phyloP scores from a whole-genome alignment of 1,140 invertebrate species.

The Lysiphlebus fabarum region DNA sequence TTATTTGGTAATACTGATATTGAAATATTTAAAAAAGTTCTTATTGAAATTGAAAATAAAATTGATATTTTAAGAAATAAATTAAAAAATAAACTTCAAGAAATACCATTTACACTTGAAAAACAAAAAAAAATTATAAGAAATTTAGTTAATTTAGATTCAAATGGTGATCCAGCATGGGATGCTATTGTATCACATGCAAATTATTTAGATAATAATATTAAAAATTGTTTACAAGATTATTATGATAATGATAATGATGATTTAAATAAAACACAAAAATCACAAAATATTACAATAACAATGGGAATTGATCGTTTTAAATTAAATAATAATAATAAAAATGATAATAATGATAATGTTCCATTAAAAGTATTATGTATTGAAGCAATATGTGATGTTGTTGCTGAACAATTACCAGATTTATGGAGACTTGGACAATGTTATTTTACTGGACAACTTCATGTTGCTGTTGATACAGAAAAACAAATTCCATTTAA shows the following conservation, averaged over 20 bases:
- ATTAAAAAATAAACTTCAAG: slow-evolving; percentile 77
- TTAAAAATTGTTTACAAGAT: slow-evolving; percentile 40
- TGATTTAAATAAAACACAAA: slow-evolving; percentile 32
- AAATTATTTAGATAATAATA: slow-evolving; percentile 47
- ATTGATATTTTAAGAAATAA: slow-evolving; percentile 79
- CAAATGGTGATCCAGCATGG: slow-evolving; percentile 87
- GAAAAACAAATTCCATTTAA: slow-evolving; percentile 71
- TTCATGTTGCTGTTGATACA: slow-evolving; percentile 68
- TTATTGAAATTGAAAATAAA: slow-evolving; percentile 85
- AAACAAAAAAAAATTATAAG: slow-evolving; percentile 91
- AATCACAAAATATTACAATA: slow-evolving; percentile 30
- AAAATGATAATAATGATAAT: slow-evolving; percentile 40
- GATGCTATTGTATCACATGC: slow-evolving; percentile 69
- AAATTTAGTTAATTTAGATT: slow-evolving; percentile 69
- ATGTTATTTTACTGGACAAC: slow-evolving; percentile 82
- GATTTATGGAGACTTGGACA: slow-evolving; percentile 88
- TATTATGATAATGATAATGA: slow-evolving; percentile 38
- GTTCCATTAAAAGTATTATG: slow-evolving; percentile 63
- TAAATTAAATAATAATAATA: slow-evolving; percentile 31
- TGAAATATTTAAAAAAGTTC: slow-evolving; percentile 79
- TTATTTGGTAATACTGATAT: slow-evolving; percentile 94
- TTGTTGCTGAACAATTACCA: slow-evolving; percentile 69
- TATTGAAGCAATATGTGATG: slow-evolving; percentile 70
- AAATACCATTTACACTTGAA: slow-evolving; percentile 85
- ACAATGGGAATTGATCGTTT: slow-evolving; percentile 34